These are phyloP conservation scores for Drosophila meridiana DNA, from an alignment of 2,888 invertebrate genomes.

Conservation along the genomic window DNA sequence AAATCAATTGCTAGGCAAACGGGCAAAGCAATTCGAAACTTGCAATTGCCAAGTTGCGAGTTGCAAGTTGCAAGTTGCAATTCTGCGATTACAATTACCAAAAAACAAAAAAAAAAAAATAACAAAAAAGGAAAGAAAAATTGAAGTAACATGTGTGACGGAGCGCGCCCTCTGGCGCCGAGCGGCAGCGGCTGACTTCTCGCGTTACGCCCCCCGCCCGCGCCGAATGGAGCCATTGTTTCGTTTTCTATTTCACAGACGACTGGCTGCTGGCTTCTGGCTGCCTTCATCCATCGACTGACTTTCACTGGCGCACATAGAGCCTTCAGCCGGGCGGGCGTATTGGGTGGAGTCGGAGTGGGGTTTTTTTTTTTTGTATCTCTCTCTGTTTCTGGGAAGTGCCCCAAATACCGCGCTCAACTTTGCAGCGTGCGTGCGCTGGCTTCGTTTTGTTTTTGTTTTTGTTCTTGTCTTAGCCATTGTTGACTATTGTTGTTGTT, in stretches of 20 bases:
- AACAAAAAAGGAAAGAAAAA: conserved; percentile 14
- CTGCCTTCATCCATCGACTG: conserved; percentile 37
- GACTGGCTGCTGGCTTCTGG: conserved; percentile 62
- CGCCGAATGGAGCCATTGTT: conserved; percentile 56
- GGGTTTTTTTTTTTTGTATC: not conserved
- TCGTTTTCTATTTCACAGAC: conserved; percentile 79
- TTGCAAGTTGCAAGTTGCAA: conserved; percentile 28
- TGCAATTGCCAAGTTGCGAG: conserved; percentile 27
- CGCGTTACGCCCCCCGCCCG: conserved; percentile 12
- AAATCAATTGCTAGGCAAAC: conserved; percentile 50
- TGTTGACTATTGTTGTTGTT: conserved; percentile 50
- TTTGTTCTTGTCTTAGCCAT: conserved; percentile 11
- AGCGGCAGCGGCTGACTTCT: conserved; percentile 13
- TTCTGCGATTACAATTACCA: conserved; percentile 67
- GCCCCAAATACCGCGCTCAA: conserved; percentile 58
- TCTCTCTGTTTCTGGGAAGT: conserved; percentile 15
- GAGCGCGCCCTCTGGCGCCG: conserved; percentile 59
- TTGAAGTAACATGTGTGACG: conserved; percentile 77
- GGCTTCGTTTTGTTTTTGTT: conserved; percentile 22
- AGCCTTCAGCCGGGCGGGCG: conserved; percentile 48
- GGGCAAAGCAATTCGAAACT: conserved; percentile 22
- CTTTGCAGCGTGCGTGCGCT: conserved; percentile 57
- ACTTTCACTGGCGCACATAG: conserved; percentile 72
- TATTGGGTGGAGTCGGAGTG: conserved; percentile 12
- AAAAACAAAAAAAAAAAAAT: conserved; percentile 33